Evolutionary conservation across 2,888 invertebrate genomes (phyloP).

Genomic region (Zygogramma bicolorata): DNA sequence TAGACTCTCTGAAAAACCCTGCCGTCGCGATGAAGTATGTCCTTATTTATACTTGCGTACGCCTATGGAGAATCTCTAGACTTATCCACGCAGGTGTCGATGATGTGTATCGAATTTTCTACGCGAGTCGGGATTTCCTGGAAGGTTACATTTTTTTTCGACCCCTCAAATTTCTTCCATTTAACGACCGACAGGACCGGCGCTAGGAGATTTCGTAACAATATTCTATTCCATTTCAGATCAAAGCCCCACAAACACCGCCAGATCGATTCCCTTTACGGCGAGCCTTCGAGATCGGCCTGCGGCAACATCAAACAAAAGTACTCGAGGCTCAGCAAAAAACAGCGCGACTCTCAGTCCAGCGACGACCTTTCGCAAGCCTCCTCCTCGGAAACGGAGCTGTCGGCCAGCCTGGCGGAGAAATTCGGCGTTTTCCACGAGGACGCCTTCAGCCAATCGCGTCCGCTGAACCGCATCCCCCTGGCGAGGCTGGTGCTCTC

Average conservation of each 20-base stretch:
- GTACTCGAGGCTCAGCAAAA: conserved; percentile 53
- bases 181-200: too few relatives aligned
- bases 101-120: too few relatives aligned
- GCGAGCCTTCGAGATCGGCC: conserved; percentile 51
- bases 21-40: too few relatives aligned
- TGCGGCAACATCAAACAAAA: conserved; percentile 53
- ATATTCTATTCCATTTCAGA: conserved; percentile 6
- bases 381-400: conserved; percentile 12
- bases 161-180: too few relatives aligned
- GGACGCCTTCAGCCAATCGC: conserved; percentile 20
- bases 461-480: conserved; percentile 53
- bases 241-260: conserved; percentile 30
- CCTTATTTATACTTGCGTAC: too few relatives aligned
- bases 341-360: conserved; percentile 34
- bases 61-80: too few relatives aligned
- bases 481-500: conserved; percentile 61
- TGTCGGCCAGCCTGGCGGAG: conserved; percentile 41
- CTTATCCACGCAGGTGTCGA: too few relatives aligned
- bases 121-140: too few relatives aligned
- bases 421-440: conserved; percentile 43
- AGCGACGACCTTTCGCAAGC: conserved; percentile 26
- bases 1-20: too few relatives aligned
- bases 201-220: not conserved
- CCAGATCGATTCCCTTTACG: conserved; percentile 46
- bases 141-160: too few relatives aligned